Evolutionary conservation across 2,888 invertebrate species (phyloP), one percentile per base, ranked within the genome.

Genomic region (Baronia brevicornis): DNA sequence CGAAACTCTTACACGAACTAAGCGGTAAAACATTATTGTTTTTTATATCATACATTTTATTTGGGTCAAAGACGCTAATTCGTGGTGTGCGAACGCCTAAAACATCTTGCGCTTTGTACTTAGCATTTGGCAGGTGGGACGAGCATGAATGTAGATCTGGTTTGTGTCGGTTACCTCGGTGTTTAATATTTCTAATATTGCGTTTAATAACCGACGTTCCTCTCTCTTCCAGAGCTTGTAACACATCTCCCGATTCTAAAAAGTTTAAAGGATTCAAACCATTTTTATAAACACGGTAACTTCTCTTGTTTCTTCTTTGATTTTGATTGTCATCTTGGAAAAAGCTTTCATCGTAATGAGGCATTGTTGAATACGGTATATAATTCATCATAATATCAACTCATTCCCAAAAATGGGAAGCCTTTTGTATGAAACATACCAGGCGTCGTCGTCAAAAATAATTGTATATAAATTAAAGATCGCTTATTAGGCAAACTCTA

Each of bases 291-390:
- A 85, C 84, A 33, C 74, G 74, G 51, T 85, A 85, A 48, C 84
- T 85, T 28, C 85, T 68, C 45, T 85, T 85, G 51, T 85, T 84
- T 47, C 73, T 64, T 47, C 78, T 65, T 46, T 84, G 85, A 53
- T 85, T 85, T 33, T 67, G 59, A 54, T 73, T 82, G 46, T 85
- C 85, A 40, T 79, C 78, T 30, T 74, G 56, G 39, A 85, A 78
- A 52, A 85, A 85, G 53, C 73, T 84, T 58, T 85, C 85, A 46
- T 85, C 85, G 62, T 85, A 85, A 55, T 85, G 74, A 41, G 85
- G 85, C 84, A 85, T 85, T 42, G 60, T 72, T 39, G 39, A 15
- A 29, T 46, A 41, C 33, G 48, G 30, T 43, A 50, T 46, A 48
- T 47, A 36, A 27, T 32, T 41, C 41, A 38, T 43, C 24, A 38